A percentile compares a stretch with the other conserved stretches of the same genome.
Conservation (phyloP, 2,888 invertebrate species). For the Biston betularia region DNA sequence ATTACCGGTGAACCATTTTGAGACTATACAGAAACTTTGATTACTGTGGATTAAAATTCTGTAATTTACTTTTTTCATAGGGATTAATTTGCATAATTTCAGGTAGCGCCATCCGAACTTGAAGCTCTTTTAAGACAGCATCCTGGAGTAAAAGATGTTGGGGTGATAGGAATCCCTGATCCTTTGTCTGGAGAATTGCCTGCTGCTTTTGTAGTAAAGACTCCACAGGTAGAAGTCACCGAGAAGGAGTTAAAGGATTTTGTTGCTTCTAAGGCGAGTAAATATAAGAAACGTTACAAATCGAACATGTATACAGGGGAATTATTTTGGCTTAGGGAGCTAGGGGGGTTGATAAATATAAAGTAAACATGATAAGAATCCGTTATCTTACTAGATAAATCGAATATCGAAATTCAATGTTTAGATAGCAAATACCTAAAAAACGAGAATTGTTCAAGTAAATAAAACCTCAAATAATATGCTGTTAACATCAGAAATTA, state of each 20-base stretch:
- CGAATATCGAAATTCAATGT: too few relatives aligned
- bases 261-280: constrained; percentile 59
- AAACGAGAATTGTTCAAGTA: too few relatives aligned
- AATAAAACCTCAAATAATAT: too few relatives aligned
- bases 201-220: constrained; percentile 68
- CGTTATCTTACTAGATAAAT: too few relatives aligned
- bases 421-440: too few relatives aligned
- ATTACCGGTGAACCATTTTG: too few relatives aligned
- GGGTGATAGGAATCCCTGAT: constrained; percentile 67
- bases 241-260: constrained; percentile 65
- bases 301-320: too few relatives aligned
- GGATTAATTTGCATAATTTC: neutral
- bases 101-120: constrained; percentile 74
- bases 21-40: neutral
- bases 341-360: too few relatives aligned
- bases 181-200: constrained; percentile 67
- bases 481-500: too few relatives aligned
- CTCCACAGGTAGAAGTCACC: constrained; percentile 52
- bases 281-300: too few relatives aligned
- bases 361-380: too few relatives aligned
- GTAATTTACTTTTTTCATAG: neutral
- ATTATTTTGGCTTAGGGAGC: too few relatives aligned
- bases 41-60: neutral
- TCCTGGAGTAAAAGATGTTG: constrained; percentile 67
- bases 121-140: constrained; percentile 68